phyloP scores from a whole-genome alignment of 2,888 invertebrate species.

The Hartigia nigra region DNA sequence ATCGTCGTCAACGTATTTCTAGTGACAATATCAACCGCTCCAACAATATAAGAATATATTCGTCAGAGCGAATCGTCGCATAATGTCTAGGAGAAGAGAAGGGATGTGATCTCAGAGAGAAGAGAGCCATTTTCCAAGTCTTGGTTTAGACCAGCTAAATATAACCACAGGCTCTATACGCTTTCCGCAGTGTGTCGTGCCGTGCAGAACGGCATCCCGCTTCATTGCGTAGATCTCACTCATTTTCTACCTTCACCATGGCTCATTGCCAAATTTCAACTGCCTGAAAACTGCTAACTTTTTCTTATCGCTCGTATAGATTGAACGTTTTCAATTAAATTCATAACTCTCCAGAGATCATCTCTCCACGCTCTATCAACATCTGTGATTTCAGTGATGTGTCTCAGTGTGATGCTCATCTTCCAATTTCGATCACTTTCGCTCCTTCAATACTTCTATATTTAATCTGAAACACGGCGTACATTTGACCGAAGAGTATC shows the following conservation, averaged over 20 bases:
- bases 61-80: neutral
- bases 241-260: slow-evolving; percentile 56
- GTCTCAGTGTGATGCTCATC: neutral
- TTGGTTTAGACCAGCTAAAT: slow-evolving; percentile 65
- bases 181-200: slow-evolving; percentile 57
- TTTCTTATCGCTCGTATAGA: slow-evolving; percentile 15
- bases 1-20: neutral
- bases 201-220: slow-evolving; percentile 53
- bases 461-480: neutral
- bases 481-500: neutral
- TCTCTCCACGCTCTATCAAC: neutral
- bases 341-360: neutral
- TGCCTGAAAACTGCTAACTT: slow-evolving; percentile 44
- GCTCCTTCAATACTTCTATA: neutral
- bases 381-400: neutral
- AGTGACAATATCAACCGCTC: neutral
- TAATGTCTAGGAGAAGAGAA: slow-evolving; percentile 20
- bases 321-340: neutral
- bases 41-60: neutral
- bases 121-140: slow-evolving; percentile 64
- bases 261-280: slow-evolving; percentile 53
- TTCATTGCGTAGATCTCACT: slow-evolving; percentile 53
- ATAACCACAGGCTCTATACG: slow-evolving; percentile 59
- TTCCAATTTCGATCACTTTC: neutral
- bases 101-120: slow-evolving; percentile 42